Evolutionary conservation across 2,113 vertebrate species (phyloP).

Genomic region (Carassius auratus): DNA sequence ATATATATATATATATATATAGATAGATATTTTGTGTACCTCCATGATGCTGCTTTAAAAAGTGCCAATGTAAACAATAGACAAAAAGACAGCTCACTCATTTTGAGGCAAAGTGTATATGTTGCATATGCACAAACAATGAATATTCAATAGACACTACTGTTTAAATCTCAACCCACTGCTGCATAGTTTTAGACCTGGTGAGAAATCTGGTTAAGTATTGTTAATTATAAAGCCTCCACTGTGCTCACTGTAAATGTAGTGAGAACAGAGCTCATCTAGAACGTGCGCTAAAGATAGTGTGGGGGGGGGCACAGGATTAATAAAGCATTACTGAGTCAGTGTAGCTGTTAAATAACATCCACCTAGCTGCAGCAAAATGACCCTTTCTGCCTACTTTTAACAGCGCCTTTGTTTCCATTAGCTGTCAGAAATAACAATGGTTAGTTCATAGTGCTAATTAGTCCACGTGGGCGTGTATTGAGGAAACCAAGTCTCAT

Average conservation of each 20-base stretch:
- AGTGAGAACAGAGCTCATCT: background rate
- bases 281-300: background rate
- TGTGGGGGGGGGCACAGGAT: background rate
- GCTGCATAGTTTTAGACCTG: conserved; percentile 8
- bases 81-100: background rate
- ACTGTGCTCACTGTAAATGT: background rate
- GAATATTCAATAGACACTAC: background rate
- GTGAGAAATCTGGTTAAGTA: background rate
- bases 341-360: background rate
- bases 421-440: conserved; percentile 4
- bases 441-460: conserved; percentile 6
- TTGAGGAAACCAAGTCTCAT: background rate
- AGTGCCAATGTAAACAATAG: background rate
- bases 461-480: conserved; percentile 16
- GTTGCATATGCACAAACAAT: background rate
- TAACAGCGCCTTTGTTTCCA: background rate
- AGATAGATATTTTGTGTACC: background rate
- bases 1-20: too few species aligned
- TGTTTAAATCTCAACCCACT: background rate
- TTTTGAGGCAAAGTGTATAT: background rate
- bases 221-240: conserved; percentile 10
- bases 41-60: conserved; percentile 8
- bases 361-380: background rate
- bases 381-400: background rate
- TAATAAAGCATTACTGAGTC: conserved; percentile 8